phyloP scores from a whole-genome alignment of 2,113 vertebrate species.

The Indicator maculatus region DNA sequence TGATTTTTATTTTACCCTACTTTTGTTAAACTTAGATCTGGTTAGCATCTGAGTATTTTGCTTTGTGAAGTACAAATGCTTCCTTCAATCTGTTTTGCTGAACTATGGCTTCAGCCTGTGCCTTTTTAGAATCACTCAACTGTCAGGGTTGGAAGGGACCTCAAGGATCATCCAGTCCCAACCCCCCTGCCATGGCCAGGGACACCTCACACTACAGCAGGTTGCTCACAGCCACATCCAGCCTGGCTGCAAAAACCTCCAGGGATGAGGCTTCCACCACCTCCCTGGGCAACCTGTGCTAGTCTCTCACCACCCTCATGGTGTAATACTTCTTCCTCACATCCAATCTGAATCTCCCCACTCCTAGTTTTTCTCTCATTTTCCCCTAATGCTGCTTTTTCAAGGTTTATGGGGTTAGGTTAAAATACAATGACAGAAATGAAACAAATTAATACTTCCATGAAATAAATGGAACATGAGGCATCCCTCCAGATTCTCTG shows the following conservation, averaged over 20 bases:
- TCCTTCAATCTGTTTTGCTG: neutral
- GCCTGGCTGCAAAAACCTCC: too few species aligned
- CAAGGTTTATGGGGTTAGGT: neutral
- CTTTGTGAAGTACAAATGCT: neutral
- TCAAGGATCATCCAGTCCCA: too few species aligned
- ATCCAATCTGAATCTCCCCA: too few species aligned
- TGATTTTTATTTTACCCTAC: neutral
- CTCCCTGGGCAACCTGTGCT: too few species aligned
- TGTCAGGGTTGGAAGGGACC: too few species aligned
- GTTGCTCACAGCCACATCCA: too few species aligned
- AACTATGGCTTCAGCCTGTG: neutral
- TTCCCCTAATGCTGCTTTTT: neutral
- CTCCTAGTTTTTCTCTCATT: too few species aligned
- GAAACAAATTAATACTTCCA: neutral
- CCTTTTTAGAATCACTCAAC: neutral
- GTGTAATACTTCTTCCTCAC: too few species aligned
- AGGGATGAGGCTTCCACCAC: too few species aligned
- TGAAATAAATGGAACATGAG: neutral
- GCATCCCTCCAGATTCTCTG: neutral
- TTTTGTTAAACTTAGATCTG: neutral
- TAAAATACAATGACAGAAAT: neutral
- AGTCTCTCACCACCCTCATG: too few species aligned
- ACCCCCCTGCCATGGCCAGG: too few species aligned
- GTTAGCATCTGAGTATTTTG: neutral
- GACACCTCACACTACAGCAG: too few species aligned